Evolutionary conservation across 2,113 vertebrate species (phyloP).

Genomic region (Chaetodon auriga): DNA sequence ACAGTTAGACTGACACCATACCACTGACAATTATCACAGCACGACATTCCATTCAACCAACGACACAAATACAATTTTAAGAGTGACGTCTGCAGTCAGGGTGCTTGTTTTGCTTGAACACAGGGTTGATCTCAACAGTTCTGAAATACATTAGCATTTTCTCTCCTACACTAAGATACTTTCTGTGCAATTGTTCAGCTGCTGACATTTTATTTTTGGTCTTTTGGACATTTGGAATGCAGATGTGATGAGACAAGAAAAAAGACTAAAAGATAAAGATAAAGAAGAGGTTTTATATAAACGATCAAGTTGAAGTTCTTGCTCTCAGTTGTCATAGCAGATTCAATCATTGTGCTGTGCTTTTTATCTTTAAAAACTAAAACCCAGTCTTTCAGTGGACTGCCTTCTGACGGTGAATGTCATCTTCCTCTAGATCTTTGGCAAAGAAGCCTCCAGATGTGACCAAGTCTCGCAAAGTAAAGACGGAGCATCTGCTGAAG

Average conservation of each 20-base stretch:
- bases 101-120: not conserved
- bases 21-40: constrained; percentile 22
- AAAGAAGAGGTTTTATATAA: not conserved
- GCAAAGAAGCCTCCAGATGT: constrained; percentile 90
- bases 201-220: not conserved
- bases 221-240: not conserved
- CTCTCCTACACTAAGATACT: not conserved
- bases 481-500: constrained; percentile 89
- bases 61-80: not conserved
- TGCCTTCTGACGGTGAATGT: constrained; percentile 5
- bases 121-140: not conserved
- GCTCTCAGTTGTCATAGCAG: not conserved
- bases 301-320: not conserved
- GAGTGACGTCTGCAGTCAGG: not conserved
- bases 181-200: not conserved
- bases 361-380: not conserved
- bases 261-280: not conserved
- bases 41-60: not conserved
- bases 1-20: not conserved
- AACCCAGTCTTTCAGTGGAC: not conserved
- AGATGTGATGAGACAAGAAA: not conserved
- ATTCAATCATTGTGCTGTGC: not conserved
- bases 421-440: constrained; percentile 82
- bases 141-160: not conserved
- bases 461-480: constrained; percentile 89